These are phyloP conservation scores for Deroplatys truncata DNA, from an alignment of 2,888 invertebrate species.

Conservation along the genomic window DNA sequence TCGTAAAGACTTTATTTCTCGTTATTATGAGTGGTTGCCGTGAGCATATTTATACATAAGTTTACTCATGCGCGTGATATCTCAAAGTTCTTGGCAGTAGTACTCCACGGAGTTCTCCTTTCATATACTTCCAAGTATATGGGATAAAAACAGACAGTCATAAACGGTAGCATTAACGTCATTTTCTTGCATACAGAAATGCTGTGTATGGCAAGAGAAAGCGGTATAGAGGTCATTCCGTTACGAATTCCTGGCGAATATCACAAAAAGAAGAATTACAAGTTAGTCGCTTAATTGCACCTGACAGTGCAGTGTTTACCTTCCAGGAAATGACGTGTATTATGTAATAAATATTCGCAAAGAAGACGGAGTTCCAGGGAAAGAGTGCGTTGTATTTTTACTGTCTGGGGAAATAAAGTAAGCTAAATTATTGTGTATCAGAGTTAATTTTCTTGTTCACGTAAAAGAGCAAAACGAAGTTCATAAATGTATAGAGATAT, in stretches of 20 bases:
- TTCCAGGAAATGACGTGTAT: background rate
- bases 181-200: background rate
- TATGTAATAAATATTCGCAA: background rate
- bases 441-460: background rate
- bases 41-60: background rate
- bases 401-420: background rate
- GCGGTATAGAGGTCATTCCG: background rate
- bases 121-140: background rate
- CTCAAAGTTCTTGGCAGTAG: background rate
- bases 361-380: background rate
- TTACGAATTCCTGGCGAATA: background rate
- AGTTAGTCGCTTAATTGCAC: background rate
- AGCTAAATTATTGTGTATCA: background rate
- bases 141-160: background rate
- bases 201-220: background rate
- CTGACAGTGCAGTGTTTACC: background rate
- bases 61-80: background rate
- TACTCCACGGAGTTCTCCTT: background rate
- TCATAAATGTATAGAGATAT: background rate
- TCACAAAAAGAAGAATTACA: background rate
- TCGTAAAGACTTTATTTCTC: background rate
- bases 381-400: background rate
- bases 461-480: background rate
- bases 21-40: background rate
- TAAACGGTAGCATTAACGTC: background rate